Base-by-base conservation (phyloP, 2,113 vertebrate species). In the Elgaria multicarinata region DNA sequence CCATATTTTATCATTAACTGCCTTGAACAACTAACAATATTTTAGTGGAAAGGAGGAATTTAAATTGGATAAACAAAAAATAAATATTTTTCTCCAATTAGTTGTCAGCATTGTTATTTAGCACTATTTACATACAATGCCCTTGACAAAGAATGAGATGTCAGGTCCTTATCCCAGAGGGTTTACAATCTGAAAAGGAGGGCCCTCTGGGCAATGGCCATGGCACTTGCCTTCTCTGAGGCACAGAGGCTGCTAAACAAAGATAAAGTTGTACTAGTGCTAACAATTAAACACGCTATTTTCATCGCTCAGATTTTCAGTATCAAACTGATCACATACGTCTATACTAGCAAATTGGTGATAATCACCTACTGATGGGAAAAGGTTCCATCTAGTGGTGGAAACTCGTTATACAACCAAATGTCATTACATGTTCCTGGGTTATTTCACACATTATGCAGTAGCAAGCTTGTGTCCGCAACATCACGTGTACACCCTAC, bases 371-470 rank as follows among this genome's bases (percentile, higher is more conserved):
- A 13, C 0, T 83, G 55, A 46, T 10, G 75, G 66, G 39, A 44
- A 42, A 90, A 6, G 90, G 91, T 94, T 88, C 95, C 96, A 95
- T 36, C 96, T 96, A 88, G 94, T 95, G 96, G 93, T 50, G 26
- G 83, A 91, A 87, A 75, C 22, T 50, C 28, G 77, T 50, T 24
- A 55, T 88, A n/a, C 12, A 89, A 46, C 72, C n/a, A n/a, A n/a
- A 28, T 76, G 44, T 33, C 33, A 92, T 53, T 78, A 31, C 42
- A 46, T 58, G 20, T 20, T 22, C 6, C 33, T 78, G 26, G 31
- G 44, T 87, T 46, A 87, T 78, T 87, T 75, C 36, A 53, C 31
- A 55, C 16, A 74, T 39, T 10, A 3, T 74, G 20, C 24, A 72
- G 6, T 24, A 58, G 24, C 69, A 71, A 72, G 1, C 31, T 26